Base-by-base conservation (phyloP, 2,888 invertebrate genomes). In the Cephus rjabovi region DNA sequence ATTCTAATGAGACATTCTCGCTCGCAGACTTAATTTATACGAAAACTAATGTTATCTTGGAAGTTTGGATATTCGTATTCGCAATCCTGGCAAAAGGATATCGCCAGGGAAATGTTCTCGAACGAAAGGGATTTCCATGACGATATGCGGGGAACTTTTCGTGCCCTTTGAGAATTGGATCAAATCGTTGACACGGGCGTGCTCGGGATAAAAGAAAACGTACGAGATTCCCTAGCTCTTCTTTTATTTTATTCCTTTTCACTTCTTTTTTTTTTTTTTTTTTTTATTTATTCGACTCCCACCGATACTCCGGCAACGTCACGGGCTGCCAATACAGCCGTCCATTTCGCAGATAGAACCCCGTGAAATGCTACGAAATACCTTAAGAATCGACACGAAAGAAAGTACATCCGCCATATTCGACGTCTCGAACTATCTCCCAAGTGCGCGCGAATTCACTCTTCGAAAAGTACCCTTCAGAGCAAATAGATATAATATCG, bases 191-290 rank as follows among this genome's bases (percentile, higher is more conserved):
- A 23, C 56, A 56, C 56, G 56, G 56, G 56, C 23, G 56, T 56
- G 56, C 23, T 56, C 56, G 23, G 23, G 56, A 56, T 56, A 56
- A 56, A 56, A 23, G 56, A 3, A 56, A 79, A 74, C 69, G 77
- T 73, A 78, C 78, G 74, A 81, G 77, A 78, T 79, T 79, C 34
- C 1, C 37, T n/a, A 34, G 12, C 11, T 34, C 71, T n/a, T 71
- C 35, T 12, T 35, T 35, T 35, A 35, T 35, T 34, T 23, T 68
- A 15, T 31, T 68, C 31, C 12, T 76, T 79, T 37, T 71, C 34
- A 77, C 70, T 69, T 56, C 69, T 35, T 35, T 3, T 31, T 6
- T 23, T 2, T 69, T 56, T 73, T 35, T 35, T 69, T 56, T 73
- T 35, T 35, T 56, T 56, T 73, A 1, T 35, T 12, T 34, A 9